Percentiles rank a stretch among this genome's conserved stretches.
Evolutionary conservation across 2,113 vertebrate genomes (phyloP).

Genomic region (Enhydra lutris): DNA sequence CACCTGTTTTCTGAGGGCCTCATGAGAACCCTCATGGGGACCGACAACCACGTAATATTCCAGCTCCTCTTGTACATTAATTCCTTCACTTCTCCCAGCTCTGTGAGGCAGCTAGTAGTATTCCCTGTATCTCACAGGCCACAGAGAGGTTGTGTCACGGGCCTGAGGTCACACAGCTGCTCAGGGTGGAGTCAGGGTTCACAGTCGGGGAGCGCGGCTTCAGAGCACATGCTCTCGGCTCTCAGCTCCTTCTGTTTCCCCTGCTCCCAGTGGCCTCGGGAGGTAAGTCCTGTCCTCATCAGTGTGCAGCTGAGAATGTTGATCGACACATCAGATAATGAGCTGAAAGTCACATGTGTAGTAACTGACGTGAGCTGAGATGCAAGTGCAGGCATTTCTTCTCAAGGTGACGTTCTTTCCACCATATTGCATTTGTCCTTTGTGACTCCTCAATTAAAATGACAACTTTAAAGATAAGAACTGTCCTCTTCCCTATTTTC

Average conservation of each 20-base stretch:
- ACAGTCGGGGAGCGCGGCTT: accelerated
- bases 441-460: not conserved
- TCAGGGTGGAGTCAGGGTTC: not conserved
- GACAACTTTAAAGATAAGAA: not conserved
- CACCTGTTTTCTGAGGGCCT: not conserved
- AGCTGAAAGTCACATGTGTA: not conserved
- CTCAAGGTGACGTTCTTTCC: not conserved
- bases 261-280: not conserved
- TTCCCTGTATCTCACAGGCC: not conserved
- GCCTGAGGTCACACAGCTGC: not conserved
- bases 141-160: not conserved
- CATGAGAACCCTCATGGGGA: not conserved
- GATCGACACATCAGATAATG: not conserved
- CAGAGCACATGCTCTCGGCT: not conserved
- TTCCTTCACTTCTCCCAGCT: not conserved
- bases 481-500: not conserved
- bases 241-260: accelerated
- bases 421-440: not conserved
- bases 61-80: not conserved
- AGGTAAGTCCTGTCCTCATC: not conserved
- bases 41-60: accelerated
- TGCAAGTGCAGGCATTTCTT: not conserved
- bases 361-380: not conserved
- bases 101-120: accelerated
- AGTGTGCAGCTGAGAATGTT: accelerated